Evolutionary conservation across 2,888 invertebrate genomes (phyloP), one percentile per base, ranked within the genome.

Genomic region (Labia minor): DNA sequence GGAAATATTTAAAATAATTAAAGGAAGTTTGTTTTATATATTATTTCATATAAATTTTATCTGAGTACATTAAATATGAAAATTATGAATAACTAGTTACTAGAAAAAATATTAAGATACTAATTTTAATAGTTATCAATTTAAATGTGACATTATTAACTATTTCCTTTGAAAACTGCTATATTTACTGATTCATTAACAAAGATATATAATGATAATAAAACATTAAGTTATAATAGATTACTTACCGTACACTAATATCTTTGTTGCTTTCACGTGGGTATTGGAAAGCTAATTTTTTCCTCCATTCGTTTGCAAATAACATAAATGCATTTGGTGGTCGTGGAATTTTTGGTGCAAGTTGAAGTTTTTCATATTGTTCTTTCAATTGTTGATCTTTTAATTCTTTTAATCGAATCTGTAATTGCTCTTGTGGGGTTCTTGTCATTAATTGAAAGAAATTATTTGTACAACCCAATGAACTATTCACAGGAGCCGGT

Each of bases 311-410:
- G 73, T 85, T 84, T 19, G 84, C 84, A 72, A 83, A 85, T 10
- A 85, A 76, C 84, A 85, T 85, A 72, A 85, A 85, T 0, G 85
- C 84, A 73, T 85, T 85, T 1, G 83, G 83, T 1, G 85, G 85
- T 61, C 85, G 77, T 1, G 83, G 84, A 21, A 85, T 83, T 75
- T 81, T 82, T 68, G 76, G 75, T 11, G 33, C 33, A 8, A 33
- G 11, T 33, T 33, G 33, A 8, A 33, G 11, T 33, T 33, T 33
- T 11, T 33, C 33, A 33, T 33, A 33, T 33, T 33, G 33, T 33
- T 33, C 33, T 33, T 33, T 33, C 11, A 33, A 33, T 11, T 33
- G 33, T 33, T 33, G 33, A 33, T 33, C 33, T 33, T 33, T 33
- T 33, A 33, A 33, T 33, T 33, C 33, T 11, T 33, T 33, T 33